These are phyloP conservation scores for Naja naja DNA, from an alignment of 2,113 vertebrate species.

Conservation along the genomic window DNA sequence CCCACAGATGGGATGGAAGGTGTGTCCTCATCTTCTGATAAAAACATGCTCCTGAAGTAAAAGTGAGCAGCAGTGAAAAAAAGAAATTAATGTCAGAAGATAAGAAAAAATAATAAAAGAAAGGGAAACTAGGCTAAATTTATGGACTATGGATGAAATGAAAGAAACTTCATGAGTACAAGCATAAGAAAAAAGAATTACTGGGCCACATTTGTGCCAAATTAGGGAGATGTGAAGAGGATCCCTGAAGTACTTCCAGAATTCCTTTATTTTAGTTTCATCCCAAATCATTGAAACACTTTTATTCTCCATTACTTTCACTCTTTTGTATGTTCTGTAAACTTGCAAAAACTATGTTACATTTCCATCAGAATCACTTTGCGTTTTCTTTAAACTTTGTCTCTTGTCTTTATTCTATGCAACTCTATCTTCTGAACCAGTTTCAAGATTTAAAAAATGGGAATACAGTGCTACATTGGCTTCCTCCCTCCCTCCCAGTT, in stretches of 20 bases:
- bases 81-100: not conserved
- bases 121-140: not conserved
- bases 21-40: not conserved
- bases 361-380: not conserved
- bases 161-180: not conserved
- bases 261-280: not conserved
- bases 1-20: no score
- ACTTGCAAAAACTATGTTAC: not conserved
- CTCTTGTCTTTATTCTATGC: not conserved
- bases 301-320: not conserved
- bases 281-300: not conserved
- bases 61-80: not conserved
- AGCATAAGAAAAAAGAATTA: not conserved
- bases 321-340: not conserved
- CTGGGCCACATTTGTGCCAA: not conserved
- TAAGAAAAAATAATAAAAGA: not conserved
- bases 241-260: not conserved
- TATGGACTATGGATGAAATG: not conserved
- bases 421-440: not conserved
- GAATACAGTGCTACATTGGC: not conserved
- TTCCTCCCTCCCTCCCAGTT: not conserved
- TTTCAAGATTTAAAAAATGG: not conserved
- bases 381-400: not conserved
- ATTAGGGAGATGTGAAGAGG: not conserved
- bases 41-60: not conserved